phyloP scores from a whole-genome alignment of 2,113 vertebrate species.

The Aspidoscelis tigris region DNA sequence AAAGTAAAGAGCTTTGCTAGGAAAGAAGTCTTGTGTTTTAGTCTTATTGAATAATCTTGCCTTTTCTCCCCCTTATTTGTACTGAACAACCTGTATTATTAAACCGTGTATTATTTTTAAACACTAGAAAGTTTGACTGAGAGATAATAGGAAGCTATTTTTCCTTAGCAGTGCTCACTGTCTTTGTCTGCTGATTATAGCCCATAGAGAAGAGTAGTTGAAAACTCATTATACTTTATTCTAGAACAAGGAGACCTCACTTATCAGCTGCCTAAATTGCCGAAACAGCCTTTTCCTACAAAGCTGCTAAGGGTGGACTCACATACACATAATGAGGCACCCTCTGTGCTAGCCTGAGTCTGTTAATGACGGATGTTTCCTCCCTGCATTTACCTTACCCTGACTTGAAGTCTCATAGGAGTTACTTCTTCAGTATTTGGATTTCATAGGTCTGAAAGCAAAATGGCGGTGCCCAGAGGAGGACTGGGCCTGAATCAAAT shows the following conservation, averaged over 20 bases:
- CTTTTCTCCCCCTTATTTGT: accelerated
- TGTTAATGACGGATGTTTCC: neutral
- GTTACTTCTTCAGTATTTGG: too few relatives aligned
- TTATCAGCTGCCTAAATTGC: neutral
- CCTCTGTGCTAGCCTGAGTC: neutral
- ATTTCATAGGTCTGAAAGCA: too few relatives aligned
- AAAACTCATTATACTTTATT: neutral
- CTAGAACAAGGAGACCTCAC: neutral
- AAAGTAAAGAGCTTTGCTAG: conserved; percentile 3
- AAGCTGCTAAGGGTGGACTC: neutral
- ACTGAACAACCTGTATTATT: neutral
- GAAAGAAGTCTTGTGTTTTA: neutral
- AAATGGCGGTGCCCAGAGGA: too few relatives aligned
- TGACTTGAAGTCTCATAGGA: too few relatives aligned
- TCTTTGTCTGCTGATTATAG: conserved; percentile 4
- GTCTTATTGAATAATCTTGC: neutral
- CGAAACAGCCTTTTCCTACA: neutral
- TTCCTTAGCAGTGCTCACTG: conserved; percentile 23
- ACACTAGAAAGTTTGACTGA: neutral
- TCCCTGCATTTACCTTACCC: too few relatives aligned
- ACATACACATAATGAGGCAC: neutral
- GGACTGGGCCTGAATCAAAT: too few relatives aligned
- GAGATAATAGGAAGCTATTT: neutral
- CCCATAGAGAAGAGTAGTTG: neutral
- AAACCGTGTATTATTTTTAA: conserved; percentile 22